Evolutionary conservation across 2,797 vertebrate genomes (phyloP).

Genomic region (Dipus sagitta): DNA sequence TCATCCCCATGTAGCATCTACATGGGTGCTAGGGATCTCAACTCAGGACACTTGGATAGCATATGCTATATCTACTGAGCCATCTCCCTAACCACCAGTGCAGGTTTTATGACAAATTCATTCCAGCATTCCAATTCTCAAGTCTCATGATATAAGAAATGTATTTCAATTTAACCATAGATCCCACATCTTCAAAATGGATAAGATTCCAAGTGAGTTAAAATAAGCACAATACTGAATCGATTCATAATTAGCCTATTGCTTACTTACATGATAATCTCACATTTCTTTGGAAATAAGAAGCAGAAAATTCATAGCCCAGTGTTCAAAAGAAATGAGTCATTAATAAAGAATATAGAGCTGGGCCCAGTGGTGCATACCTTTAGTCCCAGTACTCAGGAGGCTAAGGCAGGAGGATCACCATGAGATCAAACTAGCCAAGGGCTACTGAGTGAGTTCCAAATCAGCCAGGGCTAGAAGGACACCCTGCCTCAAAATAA

Average conservation of each 20-base stretch:
- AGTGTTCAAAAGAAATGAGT: slow-evolving; percentile 9
- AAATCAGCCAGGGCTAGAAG: no score
- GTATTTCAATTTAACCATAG: not conserved
- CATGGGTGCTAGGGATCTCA: no score
- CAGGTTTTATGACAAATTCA: not conserved
- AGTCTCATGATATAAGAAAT: not conserved
- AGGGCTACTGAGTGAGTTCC: no score
- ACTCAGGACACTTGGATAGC: no score
- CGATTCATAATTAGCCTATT: not conserved
- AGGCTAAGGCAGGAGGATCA: no score
- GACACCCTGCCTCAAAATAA: no score
- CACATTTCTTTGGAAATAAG: not conserved
- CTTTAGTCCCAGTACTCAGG: no score
- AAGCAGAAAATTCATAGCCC: not conserved
- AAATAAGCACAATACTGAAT: not conserved
- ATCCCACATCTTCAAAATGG: not conserved
- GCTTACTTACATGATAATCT: slow-evolving; percentile 2
- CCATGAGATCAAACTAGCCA: no score
- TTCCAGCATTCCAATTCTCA: not conserved
- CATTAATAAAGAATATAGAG: not conserved
- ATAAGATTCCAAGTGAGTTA: slow-evolving; percentile 1
- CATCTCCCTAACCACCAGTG: no score
- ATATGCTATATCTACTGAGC: no score
- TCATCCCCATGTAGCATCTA: no score
- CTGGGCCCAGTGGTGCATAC: no score